These are phyloP conservation scores for Drosophila koepferae DNA, from an alignment of 2,888 invertebrate genomes.

Conservation along the genomic window DNA sequence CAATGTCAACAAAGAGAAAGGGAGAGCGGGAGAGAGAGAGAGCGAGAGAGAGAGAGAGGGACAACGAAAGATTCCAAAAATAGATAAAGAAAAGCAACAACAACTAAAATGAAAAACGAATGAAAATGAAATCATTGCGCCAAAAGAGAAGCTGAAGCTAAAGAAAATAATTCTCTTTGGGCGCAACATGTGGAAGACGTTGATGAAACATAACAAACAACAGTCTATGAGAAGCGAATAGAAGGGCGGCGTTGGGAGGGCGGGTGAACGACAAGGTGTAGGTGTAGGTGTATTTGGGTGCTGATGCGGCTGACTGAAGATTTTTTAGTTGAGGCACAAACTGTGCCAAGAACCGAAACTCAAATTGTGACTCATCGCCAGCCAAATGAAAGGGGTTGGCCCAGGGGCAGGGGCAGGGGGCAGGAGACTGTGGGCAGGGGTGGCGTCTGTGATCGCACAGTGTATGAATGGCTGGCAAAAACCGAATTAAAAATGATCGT, in stretches of 20 bases:
- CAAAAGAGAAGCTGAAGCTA: slow-evolving; percentile 31
- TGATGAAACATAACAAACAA: slow-evolving; percentile 20
- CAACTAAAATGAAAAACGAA: slow-evolving; percentile 44
- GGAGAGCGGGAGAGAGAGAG: not conserved
- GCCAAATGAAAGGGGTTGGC: not conserved
- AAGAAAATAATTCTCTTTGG: slow-evolving; percentile 23
- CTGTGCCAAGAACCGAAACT: slow-evolving; percentile 72
- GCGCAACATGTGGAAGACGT: slow-evolving; percentile 43
- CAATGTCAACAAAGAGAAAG: slow-evolving; percentile 17
- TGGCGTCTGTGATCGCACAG: slow-evolving; percentile 1
- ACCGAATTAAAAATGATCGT: slow-evolving; percentile 73
- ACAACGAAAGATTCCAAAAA: slow-evolving; percentile 58
- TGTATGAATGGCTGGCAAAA: slow-evolving; percentile 54
- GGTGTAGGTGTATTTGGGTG: slow-evolving; percentile 47
- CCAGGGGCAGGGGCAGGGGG: not conserved
- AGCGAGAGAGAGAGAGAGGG: not conserved
- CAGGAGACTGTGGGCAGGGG: too few relatives aligned
- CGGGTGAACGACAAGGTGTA: slow-evolving; percentile 32
- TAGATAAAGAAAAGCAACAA: slow-evolving; percentile 48
- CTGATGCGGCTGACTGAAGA: slow-evolving; percentile 66
- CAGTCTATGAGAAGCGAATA: not conserved
- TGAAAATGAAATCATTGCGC: slow-evolving; percentile 71
- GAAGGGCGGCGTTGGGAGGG: not conserved
- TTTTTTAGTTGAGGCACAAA: slow-evolving; percentile 61
- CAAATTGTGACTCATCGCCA: slow-evolving; percentile 62